Conservation (phyloP, 2,113 vertebrate species). For the Danio rerio region GRCz12tu NC_133180.1:35023001-35023500, state of each 20-base stretch:
- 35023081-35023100: not conserved
- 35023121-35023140: conserved; percentile 8
- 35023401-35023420: not conserved
- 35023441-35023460: conserved; percentile 13
- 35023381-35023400: not conserved
- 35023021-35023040: conserved; percentile 6
- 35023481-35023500: conserved; percentile 46
- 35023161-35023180: conserved; percentile 3
- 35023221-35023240: conserved; percentile 7
- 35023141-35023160: not conserved
- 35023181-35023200: not conserved
- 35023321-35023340: conserved; percentile 10
- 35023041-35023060: conserved; percentile 24
- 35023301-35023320: not conserved
- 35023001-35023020: conserved; percentile 23
- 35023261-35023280: not conserved
- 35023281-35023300: not conserved
- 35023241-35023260: not conserved
- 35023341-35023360: conserved; percentile 2
- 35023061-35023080: conserved; percentile 27
- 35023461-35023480: conserved; percentile 42
- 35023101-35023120: conserved; percentile 9
- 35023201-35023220: not conserved
- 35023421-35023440: conserved; percentile 26
- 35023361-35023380: not conserved